Conservation (phyloP, 2,888 invertebrate species). For the Gymnocheta viridis region DNA sequence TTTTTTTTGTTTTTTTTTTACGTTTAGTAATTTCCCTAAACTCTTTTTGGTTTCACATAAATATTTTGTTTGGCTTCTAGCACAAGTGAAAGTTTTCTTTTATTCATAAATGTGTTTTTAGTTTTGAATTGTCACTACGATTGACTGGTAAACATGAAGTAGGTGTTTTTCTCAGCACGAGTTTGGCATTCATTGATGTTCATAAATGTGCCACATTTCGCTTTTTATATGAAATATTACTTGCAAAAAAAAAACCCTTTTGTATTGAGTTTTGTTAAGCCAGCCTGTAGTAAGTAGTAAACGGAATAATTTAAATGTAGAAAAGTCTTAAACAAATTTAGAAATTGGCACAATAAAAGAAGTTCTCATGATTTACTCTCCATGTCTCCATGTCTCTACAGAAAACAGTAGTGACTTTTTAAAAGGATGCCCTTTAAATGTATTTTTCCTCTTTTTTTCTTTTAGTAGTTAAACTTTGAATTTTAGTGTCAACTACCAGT, state of each 20-base stretch:
- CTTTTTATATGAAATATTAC: slow-evolving; percentile 49
- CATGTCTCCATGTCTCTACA: background rate
- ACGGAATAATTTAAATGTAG: background rate
- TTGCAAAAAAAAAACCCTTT: slow-evolving; percentile 28
- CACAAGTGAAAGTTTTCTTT: slow-evolving; percentile 49
- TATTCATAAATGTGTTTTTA: background rate
- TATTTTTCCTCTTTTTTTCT: background rate
- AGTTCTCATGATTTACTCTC: slow-evolving; percentile 46
- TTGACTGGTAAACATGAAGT: slow-evolving; percentile 37
- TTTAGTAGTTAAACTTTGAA: slow-evolving; percentile 25
- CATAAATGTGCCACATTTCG: slow-evolving; percentile 58
- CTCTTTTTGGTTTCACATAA: background rate
- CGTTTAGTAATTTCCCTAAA: background rate
- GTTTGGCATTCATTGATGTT: slow-evolving; percentile 45
- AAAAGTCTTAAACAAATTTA: slow-evolving; percentile 28
- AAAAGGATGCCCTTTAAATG: slow-evolving; percentile 38
- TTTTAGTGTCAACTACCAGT: slow-evolving; percentile 54
- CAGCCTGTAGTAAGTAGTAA: background rate
- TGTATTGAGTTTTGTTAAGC: background rate
- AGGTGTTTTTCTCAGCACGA: slow-evolving; percentile 53
- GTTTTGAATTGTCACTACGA: slow-evolving; percentile 42
- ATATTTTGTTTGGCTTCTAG: background rate
- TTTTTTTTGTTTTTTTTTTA: too few species aligned
- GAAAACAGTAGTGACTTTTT: slow-evolving; percentile 4
- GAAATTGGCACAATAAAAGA: slow-evolving; percentile 50